phyloP scores from a whole-genome alignment of 2,797 vertebrate species.

The Podarcis siculus region DNA sequence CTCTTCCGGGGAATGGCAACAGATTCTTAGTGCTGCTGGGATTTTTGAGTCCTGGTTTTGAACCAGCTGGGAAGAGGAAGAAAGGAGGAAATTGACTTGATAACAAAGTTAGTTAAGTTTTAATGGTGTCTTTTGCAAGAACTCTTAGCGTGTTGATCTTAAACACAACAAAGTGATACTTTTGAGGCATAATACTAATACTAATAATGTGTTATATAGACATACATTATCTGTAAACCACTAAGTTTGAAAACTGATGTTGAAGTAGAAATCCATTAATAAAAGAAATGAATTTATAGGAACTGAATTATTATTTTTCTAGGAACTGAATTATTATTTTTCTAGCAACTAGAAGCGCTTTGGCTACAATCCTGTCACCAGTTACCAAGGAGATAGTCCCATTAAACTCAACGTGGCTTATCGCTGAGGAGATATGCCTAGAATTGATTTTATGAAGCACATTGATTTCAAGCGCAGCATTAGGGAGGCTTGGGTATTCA shows the following conservation, averaged over 20 bases:
- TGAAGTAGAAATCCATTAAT: not conserved
- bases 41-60: slow-evolving; percentile 49
- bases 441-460: not conserved
- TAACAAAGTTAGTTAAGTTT: slow-evolving; percentile 60
- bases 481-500: not conserved
- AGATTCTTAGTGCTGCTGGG: slow-evolving; percentile 43
- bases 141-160: slow-evolving; percentile 34
- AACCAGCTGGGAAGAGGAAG: slow-evolving; percentile 61
- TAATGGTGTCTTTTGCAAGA: slow-evolving; percentile 38
- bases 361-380: no score
- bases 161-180: not conserved
- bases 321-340: not conserved
- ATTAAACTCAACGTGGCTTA: no score
- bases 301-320: not conserved
- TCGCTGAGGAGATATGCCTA: no score
- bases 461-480: not conserved
- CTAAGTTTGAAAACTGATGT: not conserved
- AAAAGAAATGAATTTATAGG: not conserved
- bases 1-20: slow-evolving; percentile 51
- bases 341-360: no score
- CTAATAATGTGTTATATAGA: not conserved
- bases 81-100: slow-evolving; percentile 50
- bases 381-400: no score
- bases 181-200: slow-evolving; percentile 15
- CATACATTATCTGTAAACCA: not conserved